Base-by-base conservation (phyloP, 2,888 invertebrate species). In the Cataglyphis altisquamis region DNA sequence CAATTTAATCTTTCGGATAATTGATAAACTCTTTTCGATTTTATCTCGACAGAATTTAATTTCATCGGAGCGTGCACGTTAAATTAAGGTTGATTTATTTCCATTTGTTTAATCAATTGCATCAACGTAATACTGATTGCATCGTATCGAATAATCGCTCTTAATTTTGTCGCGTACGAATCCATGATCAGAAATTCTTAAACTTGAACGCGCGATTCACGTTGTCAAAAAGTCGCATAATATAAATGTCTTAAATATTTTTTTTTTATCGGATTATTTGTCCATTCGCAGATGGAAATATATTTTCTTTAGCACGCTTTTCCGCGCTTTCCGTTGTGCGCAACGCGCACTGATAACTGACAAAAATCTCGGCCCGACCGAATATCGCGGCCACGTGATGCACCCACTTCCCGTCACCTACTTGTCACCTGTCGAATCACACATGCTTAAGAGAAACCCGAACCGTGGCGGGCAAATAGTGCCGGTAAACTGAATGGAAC, bases 391-490 rank as follows among this genome's bases (percentile, higher is more conserved):
- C 15, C 74, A 68, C 25, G 29, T 68, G 52, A 67, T 15, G 25
- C 39, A 1, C 29, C 8, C 25, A 32, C 41, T 66, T 39, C 9
- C 29, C 57, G 29, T 32, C 52, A 77, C 25, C 18, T 64, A 12
- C 3, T 57, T 36, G 39, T 52, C 29, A n/a, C 21, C 10, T 3
- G 29, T 6, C 36, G 6, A 9, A 21, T 15, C n/a, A n/a, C 36
- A 64, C 60, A 25, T 41, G 21, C 12, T 32, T 48, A 57, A 45
- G 21, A 57, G 15, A 12, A 64, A 85, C 45, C 85, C 88, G 88
- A 84, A 92, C 90, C 90, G 91, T 75, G 86, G 85, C 92, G 89
- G 86, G 86, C 91, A 91, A 92, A 92, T 92, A 89, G 92, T 92
- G 89, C 90, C 91, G 91, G 89, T 86, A 91, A 85, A 92, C 92